Percentiles rank a stretch among this genome's conserved stretches.
Evolutionary conservation across 2,888 invertebrate genomes (phyloP).

Genomic region (Leptopilina syphax): DNA sequence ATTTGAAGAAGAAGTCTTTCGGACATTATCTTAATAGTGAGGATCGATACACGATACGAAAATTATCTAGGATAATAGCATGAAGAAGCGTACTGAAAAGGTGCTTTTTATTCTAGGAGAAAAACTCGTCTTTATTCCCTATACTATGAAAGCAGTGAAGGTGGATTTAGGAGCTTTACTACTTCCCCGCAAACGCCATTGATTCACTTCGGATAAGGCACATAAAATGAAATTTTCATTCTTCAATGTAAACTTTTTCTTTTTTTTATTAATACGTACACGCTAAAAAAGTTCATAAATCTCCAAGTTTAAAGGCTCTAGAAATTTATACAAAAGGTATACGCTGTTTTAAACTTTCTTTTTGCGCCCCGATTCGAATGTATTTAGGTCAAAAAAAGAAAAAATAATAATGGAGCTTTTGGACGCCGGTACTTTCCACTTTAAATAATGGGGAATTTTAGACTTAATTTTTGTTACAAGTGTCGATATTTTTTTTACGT

Average conservation of each 20-base stretch:
- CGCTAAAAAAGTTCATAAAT: no score
- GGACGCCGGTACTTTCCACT: no score
- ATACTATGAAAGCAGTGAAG: conserved; percentile 6
- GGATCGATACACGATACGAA: background rate
- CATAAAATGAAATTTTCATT: background rate
- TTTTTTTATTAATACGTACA: conserved; percentile 1
- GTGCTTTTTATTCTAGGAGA: background rate
- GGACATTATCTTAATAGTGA: background rate
- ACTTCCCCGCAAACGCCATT: background rate
- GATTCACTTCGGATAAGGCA: conserved; percentile 25
- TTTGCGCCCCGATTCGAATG: no score
- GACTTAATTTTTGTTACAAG: no score
- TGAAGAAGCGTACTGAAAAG: background rate
- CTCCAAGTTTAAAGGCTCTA: no score
- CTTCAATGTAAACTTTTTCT: background rate
- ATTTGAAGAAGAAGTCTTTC: background rate
- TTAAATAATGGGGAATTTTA: no score
- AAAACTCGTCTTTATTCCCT: conserved; percentile 9
- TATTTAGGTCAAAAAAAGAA: no score
- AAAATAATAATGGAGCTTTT: no score
- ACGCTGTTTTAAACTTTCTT: no score
- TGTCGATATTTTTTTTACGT: no score
- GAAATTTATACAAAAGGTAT: no score
- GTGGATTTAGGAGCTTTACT: conserved; percentile 26
- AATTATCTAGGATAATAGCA: conserved; percentile 10